These are phyloP conservation scores for Naso thynnoides DNA, from an alignment of 2,797 vertebrate genomes.

Conservation along the genomic window DNA sequence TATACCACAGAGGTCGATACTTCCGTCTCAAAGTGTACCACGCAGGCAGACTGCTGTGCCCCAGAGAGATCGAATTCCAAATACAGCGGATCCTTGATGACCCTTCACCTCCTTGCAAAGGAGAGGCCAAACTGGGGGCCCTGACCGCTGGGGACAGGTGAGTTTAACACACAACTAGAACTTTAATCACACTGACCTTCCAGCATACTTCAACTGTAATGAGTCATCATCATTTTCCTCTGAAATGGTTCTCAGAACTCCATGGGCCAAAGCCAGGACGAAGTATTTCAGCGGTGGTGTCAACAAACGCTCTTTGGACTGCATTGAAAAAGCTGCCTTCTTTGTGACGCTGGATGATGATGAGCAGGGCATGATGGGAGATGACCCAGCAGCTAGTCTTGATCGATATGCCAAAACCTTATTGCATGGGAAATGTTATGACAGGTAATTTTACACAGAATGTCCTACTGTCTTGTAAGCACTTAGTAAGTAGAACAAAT, in stretches of 20 bases:
- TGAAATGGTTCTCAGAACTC: constrained; percentile 76
- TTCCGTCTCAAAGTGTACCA: constrained; percentile 88
- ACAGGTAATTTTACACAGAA: constrained; percentile 83
- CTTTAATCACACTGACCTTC: neutral
- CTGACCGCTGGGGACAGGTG: constrained; percentile 92
- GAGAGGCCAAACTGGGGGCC: constrained; percentile 89
- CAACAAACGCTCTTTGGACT: constrained; percentile 86
- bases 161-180: constrained; percentile 1
- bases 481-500: neutral
- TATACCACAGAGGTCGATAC: constrained; percentile 91
- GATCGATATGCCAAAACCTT: constrained; percentile 89
- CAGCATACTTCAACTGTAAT: neutral
- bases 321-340: constrained; percentile 91
- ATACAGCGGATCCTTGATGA: constrained; percentile 91
- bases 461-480: neutral
- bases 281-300: constrained; percentile 84
- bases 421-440: constrained; percentile 90
- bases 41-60: constrained; percentile 86
- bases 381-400: constrained; percentile 84
- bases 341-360: constrained; percentile 91
- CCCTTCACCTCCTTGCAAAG: constrained; percentile 79
- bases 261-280: constrained; percentile 88
- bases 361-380: constrained; percentile 85
- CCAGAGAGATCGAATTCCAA: constrained; percentile 90
- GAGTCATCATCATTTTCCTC: neutral